These are phyloP conservation scores for Nipponia nippon DNA, from an alignment of 2,113 vertebrate genomes.

Conservation along the genomic window DNA sequence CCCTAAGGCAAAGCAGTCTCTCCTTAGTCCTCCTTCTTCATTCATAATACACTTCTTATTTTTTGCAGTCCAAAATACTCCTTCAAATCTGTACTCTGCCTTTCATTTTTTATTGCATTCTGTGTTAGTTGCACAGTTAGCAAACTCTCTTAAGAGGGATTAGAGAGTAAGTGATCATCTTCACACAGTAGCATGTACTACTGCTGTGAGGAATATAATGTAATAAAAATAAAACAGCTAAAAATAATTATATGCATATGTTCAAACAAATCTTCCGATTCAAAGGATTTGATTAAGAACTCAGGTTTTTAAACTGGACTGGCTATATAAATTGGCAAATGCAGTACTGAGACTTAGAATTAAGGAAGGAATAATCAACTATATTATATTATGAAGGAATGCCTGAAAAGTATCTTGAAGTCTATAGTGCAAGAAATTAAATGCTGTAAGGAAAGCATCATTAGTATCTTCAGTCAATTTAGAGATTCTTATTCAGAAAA, in stretches of 20 bases:
- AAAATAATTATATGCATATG: neutral
- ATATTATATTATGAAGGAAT: neutral
- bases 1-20: neutral
- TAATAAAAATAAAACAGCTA: neutral
- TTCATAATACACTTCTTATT: neutral
- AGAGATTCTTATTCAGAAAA: neutral
- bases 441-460: neutral
- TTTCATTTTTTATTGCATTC: neutral
- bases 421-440: neutral
- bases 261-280: neutral
- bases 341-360: neutral
- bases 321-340: neutral
- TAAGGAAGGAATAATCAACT: neutral
- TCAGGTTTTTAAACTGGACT: neutral
- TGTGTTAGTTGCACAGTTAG: neutral
- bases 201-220: neutral
- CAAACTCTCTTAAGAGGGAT: neutral
- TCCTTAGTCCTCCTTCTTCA: neutral
- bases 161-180: neutral
- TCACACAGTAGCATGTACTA: neutral
- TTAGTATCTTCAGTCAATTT: neutral
- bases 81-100: neutral
- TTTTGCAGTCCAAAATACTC: neutral
- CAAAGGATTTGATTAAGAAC: neutral
- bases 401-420: neutral